A percentile compares a stretch with the other conserved stretches of the same genome.
Conservation (phyloP, 2,888 invertebrate species). For the Neoascia interrupta region DNA sequence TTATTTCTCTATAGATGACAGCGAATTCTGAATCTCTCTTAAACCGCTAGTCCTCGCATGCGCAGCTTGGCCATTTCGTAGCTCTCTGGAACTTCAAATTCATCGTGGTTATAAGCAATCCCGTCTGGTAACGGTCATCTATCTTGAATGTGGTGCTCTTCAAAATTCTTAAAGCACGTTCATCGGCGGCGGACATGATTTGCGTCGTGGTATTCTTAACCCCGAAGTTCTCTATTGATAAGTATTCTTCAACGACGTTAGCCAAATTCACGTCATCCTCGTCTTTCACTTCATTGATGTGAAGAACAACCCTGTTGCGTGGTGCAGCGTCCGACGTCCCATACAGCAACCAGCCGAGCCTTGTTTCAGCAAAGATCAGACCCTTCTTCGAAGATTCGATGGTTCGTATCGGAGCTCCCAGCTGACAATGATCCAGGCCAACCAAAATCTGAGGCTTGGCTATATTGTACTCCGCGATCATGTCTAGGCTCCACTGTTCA, state of each 20-base stretch:
- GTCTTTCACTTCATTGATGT: not conserved
- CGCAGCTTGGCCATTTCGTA: conserved; percentile 34
- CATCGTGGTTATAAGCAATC: no score
- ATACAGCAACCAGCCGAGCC: conserved; percentile 9
- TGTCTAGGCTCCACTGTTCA: not conserved
- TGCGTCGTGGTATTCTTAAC: no score
- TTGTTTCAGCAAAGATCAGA: conserved; percentile 8
- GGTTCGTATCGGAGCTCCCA: conserved; percentile 3
- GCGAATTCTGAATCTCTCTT: conserved; percentile 44
- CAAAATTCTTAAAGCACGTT: not conserved
- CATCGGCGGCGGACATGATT: not conserved
- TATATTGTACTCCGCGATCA: not conserved
- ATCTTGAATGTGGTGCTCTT: not conserved
- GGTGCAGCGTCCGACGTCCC: not conserved
- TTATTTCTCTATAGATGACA: conserved; percentile 43
- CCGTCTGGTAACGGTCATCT: conserved; percentile 6
- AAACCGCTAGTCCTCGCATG: conserved; percentile 38
- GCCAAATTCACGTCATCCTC: not conserved
- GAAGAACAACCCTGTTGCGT: no score
- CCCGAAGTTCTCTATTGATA: conserved; percentile 19
- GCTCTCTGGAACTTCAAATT: no score
- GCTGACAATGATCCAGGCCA: conserved; percentile 1
- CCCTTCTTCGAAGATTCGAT: not conserved
- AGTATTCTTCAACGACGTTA: conserved; percentile 13
- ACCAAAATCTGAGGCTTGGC: conserved; percentile 2